Conservation (phyloP, 2,888 invertebrate genomes). For the Amblyjoppa proteus region DNA sequence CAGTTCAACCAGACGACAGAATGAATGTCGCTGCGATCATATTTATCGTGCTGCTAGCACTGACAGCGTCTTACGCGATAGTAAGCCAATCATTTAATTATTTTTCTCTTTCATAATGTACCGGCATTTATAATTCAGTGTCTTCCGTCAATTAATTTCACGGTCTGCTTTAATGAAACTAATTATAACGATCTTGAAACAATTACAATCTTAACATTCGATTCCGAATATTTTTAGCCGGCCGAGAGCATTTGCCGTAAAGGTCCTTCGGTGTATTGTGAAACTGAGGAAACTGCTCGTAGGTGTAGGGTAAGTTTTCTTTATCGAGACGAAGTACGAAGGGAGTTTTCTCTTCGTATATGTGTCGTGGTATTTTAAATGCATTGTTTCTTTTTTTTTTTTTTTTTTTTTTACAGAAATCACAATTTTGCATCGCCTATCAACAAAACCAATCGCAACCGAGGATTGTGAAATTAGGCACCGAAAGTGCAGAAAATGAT, state of each 20-base stretch:
- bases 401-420: slow-evolving; percentile 25
- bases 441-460: background rate
- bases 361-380: background rate
- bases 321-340: background rate
- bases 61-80: background rate
- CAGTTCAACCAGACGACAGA: too few species aligned
- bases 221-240: background rate
- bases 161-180: too few species aligned
- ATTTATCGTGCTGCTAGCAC: background rate
- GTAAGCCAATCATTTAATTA: background rate
- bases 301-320: background rate
- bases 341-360: background rate
- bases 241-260: background rate
- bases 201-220: background rate
- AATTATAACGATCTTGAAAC: background rate
- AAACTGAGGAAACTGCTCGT: background rate
- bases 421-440: slow-evolving; percentile 23
- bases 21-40: background rate
- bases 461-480: background rate
- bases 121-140: too few species aligned
- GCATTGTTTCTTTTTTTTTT: background rate
- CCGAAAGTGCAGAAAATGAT: background rate
- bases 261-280: background rate
- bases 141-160: background rate
- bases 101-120: background rate